phyloP scores from a whole-genome alignment of 2,113 vertebrate genomes.

The Sinocyclocheilus anophthalmus region DNA sequence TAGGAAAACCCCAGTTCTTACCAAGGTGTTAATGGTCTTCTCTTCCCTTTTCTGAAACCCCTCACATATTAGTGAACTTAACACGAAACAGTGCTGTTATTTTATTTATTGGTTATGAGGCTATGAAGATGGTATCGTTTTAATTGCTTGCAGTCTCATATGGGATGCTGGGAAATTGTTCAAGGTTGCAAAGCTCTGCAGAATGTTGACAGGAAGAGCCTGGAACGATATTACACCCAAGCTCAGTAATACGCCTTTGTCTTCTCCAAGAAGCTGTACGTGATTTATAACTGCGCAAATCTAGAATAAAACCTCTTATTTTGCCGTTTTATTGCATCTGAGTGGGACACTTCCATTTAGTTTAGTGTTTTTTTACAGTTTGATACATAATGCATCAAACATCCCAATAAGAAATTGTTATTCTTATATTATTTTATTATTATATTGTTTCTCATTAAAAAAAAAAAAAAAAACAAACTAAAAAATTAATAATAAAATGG shows the following conservation, averaged over 20 bases:
- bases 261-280: slow-evolving; percentile 51
- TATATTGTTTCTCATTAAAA: too few species aligned
- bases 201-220: slow-evolving; percentile 58
- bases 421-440: too few species aligned
- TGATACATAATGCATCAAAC: not conserved
- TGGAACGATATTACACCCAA: slow-evolving; percentile 56
- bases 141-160: slow-evolving; percentile 64
- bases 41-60: slow-evolving; percentile 5
- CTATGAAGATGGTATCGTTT: slow-evolving; percentile 62
- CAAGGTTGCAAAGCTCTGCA: slow-evolving; percentile 63
- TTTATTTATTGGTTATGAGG: slow-evolving; percentile 61
- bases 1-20: slow-evolving; percentile 13
- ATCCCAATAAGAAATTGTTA: too few species aligned
- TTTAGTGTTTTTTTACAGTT: not conserved
- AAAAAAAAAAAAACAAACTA: too few species aligned
- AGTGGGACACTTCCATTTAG: not conserved
- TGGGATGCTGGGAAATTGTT: slow-evolving; percentile 58
- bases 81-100: slow-evolving; percentile 57
- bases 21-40: not conserved
- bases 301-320: slow-evolving; percentile 31
- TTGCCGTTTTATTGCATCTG: slow-evolving; percentile 6
- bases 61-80: slow-evolving; percentile 47
- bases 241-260: slow-evolving; percentile 33
- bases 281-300: slow-evolving; percentile 48
- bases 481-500: not conserved